Percentiles rank a stretch among this genome's conserved stretches.
These are phyloP conservation scores for Myripristis jacobus DNA, from an alignment of 2,797 vertebrate genomes.

Conservation along the genomic window DNA sequence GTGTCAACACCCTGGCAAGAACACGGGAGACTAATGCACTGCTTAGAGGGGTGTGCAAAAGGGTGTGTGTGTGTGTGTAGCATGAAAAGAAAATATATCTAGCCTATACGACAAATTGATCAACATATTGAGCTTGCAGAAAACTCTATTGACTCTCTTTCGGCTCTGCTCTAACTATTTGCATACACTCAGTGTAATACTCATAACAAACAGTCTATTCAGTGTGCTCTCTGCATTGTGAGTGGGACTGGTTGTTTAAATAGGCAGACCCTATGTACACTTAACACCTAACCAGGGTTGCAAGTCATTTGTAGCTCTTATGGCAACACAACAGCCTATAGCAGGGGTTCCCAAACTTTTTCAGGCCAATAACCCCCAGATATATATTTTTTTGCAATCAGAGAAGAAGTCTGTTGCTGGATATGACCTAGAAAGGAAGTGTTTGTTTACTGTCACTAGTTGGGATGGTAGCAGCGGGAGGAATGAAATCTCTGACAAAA, in stretches of 20 bases:
- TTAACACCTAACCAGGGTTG: background rate
- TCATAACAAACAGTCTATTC: background rate
- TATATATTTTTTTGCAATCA: too few relatives aligned
- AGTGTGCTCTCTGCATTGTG: background rate
- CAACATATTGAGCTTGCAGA: constrained; percentile 1
- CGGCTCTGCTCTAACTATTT: too few relatives aligned
- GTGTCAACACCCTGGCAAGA: constrained; percentile 44
- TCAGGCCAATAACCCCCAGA: too few relatives aligned
- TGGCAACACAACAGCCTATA: too few relatives aligned
- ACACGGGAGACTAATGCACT: constrained; percentile 40
- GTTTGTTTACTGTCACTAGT: constrained; percentile 21
- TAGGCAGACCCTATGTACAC: background rate
- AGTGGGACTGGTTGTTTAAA: background rate
- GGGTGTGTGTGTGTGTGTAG: background rate
- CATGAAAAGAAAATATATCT: background rate
- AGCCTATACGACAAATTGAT: background rate
- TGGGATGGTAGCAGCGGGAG: background rate
- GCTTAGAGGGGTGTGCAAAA: constrained; percentile 16
- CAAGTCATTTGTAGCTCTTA: background rate
- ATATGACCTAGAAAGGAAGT: background rate
- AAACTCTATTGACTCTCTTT: background rate
- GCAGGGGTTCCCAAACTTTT: too few relatives aligned
- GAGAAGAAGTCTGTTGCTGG: too few relatives aligned
- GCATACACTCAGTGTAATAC: background rate
- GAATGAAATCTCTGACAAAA: background rate